phyloP scores from a whole-genome alignment of 2,797 vertebrate species.

The Echeneis naucrates region DNA sequence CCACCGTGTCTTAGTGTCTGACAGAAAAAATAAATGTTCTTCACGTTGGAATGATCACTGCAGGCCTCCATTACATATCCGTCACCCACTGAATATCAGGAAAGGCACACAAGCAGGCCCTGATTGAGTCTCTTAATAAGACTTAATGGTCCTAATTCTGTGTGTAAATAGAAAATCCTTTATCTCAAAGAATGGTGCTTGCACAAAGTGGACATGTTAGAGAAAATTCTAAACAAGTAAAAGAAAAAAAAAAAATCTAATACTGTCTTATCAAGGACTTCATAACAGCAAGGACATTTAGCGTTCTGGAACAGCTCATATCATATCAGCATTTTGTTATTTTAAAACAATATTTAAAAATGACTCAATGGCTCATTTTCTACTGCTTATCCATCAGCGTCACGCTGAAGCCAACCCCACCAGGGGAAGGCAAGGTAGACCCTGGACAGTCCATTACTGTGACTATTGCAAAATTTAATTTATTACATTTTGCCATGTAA shows the following conservation, averaged over 20 bases:
- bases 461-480: not conserved
- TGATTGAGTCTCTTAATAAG: conserved; percentile 65
- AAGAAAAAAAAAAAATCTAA: conserved; percentile 1
- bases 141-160: conserved; percentile 70
- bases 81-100: conserved; percentile 25
- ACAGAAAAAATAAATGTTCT: conserved; percentile 71
- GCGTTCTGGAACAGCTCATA: not conserved
- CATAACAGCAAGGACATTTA: not conserved
- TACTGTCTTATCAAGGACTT: not conserved
- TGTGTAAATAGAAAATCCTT: conserved; percentile 59
- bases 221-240: not conserved
- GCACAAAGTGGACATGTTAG: conserved; percentile 1
- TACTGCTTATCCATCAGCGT: no score
- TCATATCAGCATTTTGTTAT: not conserved
- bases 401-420: no score
- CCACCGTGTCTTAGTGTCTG: conserved; percentile 57
- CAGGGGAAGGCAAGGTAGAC: no score
- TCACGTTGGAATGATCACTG: conserved; percentile 64
- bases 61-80: conserved; percentile 46
- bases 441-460: no score
- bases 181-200: conserved; percentile 43
- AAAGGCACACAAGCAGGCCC: conserved; percentile 44
- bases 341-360: not conserved
- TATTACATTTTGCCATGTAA: not conserved
- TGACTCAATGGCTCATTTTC: no score